A percentile compares a stretch with the other conserved stretches of the same genome.
These are phyloP conservation scores for Tenrec ecaudatus DNA, from an alignment of 2,113 vertebrate genomes.

Conservation along the genomic window DNA sequence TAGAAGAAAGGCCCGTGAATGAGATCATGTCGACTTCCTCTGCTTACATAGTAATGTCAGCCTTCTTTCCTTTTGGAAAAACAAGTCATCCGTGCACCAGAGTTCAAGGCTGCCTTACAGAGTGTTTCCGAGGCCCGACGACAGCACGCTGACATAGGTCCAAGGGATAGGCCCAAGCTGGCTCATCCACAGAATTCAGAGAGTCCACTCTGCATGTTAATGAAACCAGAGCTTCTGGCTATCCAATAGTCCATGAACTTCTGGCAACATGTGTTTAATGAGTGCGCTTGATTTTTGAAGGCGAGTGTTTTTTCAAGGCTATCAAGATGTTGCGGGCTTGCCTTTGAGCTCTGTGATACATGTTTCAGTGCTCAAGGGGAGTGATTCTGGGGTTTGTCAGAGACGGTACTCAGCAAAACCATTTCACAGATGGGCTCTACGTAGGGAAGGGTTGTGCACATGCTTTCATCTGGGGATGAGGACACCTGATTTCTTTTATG, in stretches of 20 bases:
- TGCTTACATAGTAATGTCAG: slow-evolving; percentile 73
- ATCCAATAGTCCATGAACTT: rapidly evolving
- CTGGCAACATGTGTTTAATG: not conserved
- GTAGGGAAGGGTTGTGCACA: slow-evolving; percentile 54
- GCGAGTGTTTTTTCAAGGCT: not conserved
- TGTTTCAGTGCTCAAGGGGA: not conserved
- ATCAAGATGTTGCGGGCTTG: not conserved
- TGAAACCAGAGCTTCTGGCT: not conserved
- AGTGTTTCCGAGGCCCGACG: slow-evolving; percentile 64
- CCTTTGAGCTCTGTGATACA: not conserved
- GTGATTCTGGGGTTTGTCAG: not conserved
- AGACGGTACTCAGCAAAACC: not conserved
- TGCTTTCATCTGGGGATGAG: slow-evolving; percentile 74
- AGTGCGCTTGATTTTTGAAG: not conserved
- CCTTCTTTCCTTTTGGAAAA: slow-evolving; percentile 77
- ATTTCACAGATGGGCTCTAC: slow-evolving; percentile 52
- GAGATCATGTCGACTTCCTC: slow-evolving; percentile 85
- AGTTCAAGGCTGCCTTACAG: slow-evolving; percentile 69
- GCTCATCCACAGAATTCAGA: not conserved
- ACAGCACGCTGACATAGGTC: not conserved
- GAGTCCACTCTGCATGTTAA: rapidly evolving
- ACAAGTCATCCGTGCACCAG: slow-evolving; percentile 79
- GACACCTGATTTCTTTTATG: slow-evolving; percentile 69
- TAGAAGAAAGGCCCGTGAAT: slow-evolving; percentile 80
- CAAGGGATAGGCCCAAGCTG: not conserved